A percentile compares a stretch with the other conserved stretches of the same genome.
Evolutionary conservation across 2,797 vertebrate genomes (phyloP).

Genomic region (Bucorvus abyssinicus): DNA sequence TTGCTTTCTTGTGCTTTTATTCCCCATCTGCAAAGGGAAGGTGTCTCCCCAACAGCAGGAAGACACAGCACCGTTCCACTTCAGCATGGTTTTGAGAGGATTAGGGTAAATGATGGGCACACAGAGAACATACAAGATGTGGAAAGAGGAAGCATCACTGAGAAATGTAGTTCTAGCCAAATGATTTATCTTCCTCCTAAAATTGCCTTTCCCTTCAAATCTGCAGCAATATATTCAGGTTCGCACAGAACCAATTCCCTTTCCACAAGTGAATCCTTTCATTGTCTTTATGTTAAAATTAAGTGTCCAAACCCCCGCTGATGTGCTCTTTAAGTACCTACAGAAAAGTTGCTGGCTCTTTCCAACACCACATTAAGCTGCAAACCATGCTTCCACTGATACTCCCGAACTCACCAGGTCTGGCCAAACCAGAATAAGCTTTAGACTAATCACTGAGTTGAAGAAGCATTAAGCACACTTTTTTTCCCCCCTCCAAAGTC

Average conservation of each 20-base stretch:
- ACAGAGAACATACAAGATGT: background rate
- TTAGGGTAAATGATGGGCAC: background rate
- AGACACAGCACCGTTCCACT: background rate
- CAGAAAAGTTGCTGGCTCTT: background rate
- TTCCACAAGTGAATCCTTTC: background rate
- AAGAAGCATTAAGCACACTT: background rate
- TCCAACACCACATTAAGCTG: background rate
- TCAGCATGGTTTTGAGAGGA: background rate
- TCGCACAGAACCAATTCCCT: background rate
- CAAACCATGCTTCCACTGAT: background rate
- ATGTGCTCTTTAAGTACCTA: background rate
- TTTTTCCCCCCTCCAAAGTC: background rate
- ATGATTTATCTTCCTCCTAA: background rate
- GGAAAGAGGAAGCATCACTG: background rate
- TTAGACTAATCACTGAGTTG: background rate
- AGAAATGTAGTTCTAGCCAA: background rate
- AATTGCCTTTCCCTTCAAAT: background rate
- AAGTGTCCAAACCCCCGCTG: background rate
- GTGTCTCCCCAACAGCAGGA: background rate
- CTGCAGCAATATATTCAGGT: background rate
- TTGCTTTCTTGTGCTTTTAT: background rate
- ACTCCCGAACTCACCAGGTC: accelerated
- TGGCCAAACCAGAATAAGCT: background rate
- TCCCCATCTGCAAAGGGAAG: background rate
- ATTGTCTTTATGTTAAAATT: background rate